A percentile compares a stretch with the other conserved stretches of the same genome.
phyloP scores from a whole-genome alignment of 2,113 vertebrate genomes.

The Leucosticte australis region DNA sequence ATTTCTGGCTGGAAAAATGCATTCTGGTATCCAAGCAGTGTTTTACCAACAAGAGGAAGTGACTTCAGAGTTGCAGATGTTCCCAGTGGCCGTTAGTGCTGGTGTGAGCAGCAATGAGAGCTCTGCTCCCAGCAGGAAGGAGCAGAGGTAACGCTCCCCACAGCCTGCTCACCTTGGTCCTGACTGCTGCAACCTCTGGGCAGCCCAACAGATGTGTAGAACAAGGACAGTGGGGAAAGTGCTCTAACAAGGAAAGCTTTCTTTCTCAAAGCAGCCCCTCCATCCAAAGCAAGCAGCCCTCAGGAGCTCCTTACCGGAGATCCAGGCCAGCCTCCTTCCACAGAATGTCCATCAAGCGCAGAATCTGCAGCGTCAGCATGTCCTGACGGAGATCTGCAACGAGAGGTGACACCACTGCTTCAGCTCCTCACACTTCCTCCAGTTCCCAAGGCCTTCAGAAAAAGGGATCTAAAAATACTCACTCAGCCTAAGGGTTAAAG shows the following conservation, averaged over 20 bases:
- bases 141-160: background rate
- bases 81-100: background rate
- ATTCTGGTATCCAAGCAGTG: background rate
- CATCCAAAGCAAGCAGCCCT: background rate
- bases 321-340: slow-evolving; percentile 97
- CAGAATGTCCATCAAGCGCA: slow-evolving; percentile 93
- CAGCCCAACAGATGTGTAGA: fast-evolving
- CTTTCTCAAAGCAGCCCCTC: background rate
- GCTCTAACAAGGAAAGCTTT: background rate
- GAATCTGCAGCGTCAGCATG: slow-evolving; percentile 94
- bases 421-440: background rate
- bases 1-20: background rate
- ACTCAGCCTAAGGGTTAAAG: background rate
- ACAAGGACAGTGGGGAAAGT: background rate
- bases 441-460: background rate
- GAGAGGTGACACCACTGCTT: background rate
- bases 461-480: background rate
- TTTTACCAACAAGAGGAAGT: background rate
- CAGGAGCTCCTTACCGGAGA: slow-evolving; percentile 80
- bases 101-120: background rate
- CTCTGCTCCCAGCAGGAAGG: background rate
- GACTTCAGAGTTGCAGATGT: background rate
- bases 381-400: slow-evolving; percentile 89
- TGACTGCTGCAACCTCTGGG: background rate
- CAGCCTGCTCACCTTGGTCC: background rate